Conservation (phyloP, 2,888 invertebrate genomes). For the Caenorhabditis afra region DNA sequence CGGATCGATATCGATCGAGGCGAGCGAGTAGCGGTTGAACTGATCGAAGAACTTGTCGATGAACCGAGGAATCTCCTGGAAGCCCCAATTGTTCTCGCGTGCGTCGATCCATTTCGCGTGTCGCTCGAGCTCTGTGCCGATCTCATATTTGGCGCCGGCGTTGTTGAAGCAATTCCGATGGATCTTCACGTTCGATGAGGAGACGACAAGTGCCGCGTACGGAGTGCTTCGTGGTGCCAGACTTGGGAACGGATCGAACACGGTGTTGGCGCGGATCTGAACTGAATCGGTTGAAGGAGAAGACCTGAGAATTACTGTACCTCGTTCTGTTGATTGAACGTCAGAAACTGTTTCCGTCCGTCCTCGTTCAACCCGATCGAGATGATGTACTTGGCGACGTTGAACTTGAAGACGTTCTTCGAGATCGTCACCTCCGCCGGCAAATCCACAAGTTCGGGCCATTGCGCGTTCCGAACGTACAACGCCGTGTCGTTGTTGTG, state of each 20-base stretch:
- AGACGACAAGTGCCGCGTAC: conserved; percentile 92
- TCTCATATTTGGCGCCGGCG: conserved; percentile 91
- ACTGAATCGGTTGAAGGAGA: too few relatives aligned
- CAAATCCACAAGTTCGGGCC: conserved; percentile 70
- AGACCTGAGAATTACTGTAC: too few relatives aligned
- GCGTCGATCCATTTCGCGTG: conserved; percentile 95
- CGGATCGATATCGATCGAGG: conserved; percentile 91
- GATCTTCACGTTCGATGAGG: conserved; percentile 90
- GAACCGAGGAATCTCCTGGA: conserved; percentile 71
- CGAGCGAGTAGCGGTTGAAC: conserved; percentile 90
- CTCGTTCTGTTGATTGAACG: conserved; percentile 80
- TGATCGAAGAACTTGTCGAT: conserved; percentile 82
- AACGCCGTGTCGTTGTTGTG: conserved; percentile 78
- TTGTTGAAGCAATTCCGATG: conserved; percentile 91
- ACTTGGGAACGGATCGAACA: conserved; percentile 89
- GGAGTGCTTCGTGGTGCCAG: conserved; percentile 92
- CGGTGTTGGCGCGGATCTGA: conserved; percentile 87
- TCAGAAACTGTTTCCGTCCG: conserved; percentile 71
- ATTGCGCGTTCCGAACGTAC: conserved; percentile 75
- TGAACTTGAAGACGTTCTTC: conserved; percentile 92
- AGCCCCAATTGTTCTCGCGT: conserved; percentile 93
- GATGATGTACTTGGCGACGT: conserved; percentile 82
- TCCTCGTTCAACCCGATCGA: conserved; percentile 83
- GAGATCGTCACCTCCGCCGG: conserved; percentile 84
- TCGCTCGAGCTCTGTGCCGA: conserved; percentile 94